Conservation (phyloP, 2,888 invertebrate species). For the Cheilosia vernalis region DNA sequence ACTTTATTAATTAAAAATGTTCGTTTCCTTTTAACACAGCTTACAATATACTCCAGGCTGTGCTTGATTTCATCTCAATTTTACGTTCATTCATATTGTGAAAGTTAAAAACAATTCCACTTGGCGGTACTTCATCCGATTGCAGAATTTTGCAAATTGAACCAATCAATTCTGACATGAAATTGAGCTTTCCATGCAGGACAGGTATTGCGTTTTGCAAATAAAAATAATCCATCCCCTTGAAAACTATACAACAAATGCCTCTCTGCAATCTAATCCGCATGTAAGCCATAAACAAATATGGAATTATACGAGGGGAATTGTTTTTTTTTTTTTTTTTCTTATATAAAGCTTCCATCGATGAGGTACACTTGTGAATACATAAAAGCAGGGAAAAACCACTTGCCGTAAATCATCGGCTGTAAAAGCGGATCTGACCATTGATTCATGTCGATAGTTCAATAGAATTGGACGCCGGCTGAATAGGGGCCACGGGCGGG, state of each 20-base stretch:
- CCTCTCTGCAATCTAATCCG: not conserved
- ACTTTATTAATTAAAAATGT: too few species aligned
- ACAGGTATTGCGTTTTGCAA: not conserved
- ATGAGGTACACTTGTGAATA: not conserved
- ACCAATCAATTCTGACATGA: not conserved
- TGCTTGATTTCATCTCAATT: not conserved
- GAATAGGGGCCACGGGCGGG: not conserved
- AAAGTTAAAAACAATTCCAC: slow-evolving; percentile 6
- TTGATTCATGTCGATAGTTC: slow-evolving; percentile 4
- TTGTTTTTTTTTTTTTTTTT: not conserved
- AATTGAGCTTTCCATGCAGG: not conserved
- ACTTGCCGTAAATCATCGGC: not conserved
- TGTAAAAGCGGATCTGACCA: slow-evolving; percentile 3
- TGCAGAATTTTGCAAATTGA: not conserved
- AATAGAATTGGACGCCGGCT: not conserved
- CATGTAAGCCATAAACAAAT: slow-evolving; percentile 12
- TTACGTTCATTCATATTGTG: not conserved
- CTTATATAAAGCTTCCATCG: not conserved
- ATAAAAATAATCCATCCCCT: not conserved
- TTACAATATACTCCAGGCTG: not conserved
- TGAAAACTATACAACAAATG: slow-evolving; percentile 3
- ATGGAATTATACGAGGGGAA: not conserved
- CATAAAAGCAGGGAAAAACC: not conserved
- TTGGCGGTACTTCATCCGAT: not conserved
- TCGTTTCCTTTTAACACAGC: too few species aligned